phyloP scores from a whole-genome alignment of 2,797 vertebrate species.

The Selene dorsalis region DNA sequence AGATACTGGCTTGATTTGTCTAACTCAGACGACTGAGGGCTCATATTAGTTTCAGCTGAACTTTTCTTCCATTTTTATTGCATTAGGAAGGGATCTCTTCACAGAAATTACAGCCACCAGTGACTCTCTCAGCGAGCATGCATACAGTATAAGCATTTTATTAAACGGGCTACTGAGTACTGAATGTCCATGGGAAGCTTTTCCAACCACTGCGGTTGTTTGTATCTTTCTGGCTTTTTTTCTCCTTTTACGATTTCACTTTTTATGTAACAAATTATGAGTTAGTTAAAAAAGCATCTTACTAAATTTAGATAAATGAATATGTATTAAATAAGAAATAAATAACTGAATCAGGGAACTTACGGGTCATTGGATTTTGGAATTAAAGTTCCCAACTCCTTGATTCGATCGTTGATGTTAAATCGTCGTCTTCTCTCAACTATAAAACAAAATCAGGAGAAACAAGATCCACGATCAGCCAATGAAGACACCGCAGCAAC shows the following conservation, averaged over 20 bases:
- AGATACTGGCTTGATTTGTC: background rate
- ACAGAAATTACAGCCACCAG: background rate
- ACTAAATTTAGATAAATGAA: background rate
- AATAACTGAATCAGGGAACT: constrained; percentile 74
- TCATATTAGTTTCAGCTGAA: constrained; percentile 28
- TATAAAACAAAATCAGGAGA: constrained; percentile 73
- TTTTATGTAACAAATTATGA: background rate
- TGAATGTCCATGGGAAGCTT: background rate
- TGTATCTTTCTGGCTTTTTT: background rate
- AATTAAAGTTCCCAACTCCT: constrained; percentile 97
- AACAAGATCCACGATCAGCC: constrained; percentile 31
- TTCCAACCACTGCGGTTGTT: background rate
- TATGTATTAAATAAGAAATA: background rate
- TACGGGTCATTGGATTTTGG: constrained; percentile 99
- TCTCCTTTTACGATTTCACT: background rate
- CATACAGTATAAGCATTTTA: background rate
- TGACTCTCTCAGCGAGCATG: background rate
- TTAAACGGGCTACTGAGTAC: background rate
- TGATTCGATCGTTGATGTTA: constrained; percentile 99
- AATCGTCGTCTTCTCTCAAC: constrained; percentile 97
- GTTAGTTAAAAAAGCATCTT: too few species aligned
- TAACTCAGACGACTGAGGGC: background rate
- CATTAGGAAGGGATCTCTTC: background rate
- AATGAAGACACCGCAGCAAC: too few species aligned
- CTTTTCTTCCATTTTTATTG: constrained; percentile 12